Evolutionary conservation across 2,797 vertebrate species (phyloP).

Genomic region (Rhinatrema bivittatum): DNA sequence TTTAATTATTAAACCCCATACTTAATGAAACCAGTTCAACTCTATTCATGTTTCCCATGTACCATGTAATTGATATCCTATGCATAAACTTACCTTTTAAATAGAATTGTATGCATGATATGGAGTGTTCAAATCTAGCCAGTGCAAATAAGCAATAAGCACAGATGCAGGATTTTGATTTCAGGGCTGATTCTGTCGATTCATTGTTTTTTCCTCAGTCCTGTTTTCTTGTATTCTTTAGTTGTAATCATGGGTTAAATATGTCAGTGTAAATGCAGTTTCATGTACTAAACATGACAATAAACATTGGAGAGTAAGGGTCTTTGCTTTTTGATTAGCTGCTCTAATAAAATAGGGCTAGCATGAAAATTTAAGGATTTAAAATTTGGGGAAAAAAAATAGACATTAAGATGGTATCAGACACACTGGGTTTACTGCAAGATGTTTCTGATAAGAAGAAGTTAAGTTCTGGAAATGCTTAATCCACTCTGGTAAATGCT

Average conservation of each 20-base stretch:
- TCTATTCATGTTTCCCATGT: too few species aligned
- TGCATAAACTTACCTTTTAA: too few species aligned
- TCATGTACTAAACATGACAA: conserved; percentile 25
- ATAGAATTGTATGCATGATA: conserved; percentile 62
- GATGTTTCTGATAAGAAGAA: conserved; percentile 51
- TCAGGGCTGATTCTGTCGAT: conserved; percentile 38
- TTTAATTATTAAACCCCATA: too few species aligned
- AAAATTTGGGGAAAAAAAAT: too few species aligned
- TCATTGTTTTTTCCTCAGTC: conserved; percentile 35
- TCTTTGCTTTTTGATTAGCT: conserved; percentile 23
- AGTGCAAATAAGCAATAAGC: conserved; percentile 58
- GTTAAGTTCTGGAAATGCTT: conserved; percentile 36
- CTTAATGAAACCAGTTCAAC: too few species aligned
- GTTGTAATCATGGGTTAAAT: conserved; percentile 32
- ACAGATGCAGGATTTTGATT: conserved; percentile 54
- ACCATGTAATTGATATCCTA: too few species aligned
- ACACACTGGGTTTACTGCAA: conserved; percentile 44
- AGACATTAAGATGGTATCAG: conserved; percentile 41
- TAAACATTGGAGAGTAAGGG: conserved; percentile 8
- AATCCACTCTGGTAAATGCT: conserved; percentile 49
- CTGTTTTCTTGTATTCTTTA: conserved; percentile 15
- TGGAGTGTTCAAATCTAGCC: conserved; percentile 60
- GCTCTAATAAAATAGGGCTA: conserved; percentile 17
- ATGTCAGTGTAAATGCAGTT: conserved; percentile 30
- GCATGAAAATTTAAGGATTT: conserved; percentile 22